Base-by-base conservation (phyloP, 2,888 invertebrate genomes). In the Calameuta filiformis region DNA sequence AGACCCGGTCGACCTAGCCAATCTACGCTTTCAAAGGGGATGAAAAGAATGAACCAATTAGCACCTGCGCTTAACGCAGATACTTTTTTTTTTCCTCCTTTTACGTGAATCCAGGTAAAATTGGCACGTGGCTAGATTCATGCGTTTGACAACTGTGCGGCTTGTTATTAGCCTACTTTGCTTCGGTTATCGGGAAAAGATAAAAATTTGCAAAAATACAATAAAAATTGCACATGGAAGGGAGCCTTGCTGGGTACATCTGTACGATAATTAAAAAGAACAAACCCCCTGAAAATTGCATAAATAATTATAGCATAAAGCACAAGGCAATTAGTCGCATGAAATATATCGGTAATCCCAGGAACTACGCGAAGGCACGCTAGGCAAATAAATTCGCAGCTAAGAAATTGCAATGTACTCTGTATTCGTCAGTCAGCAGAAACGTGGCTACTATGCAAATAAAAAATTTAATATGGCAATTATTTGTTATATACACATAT, bases 31-130 rank as follows among this genome's bases (percentile, higher is more conserved):
- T 34, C 74, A 35, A 56, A 73, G 35, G 35, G 74, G 12, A 30
- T 34, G n/a, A 73, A 73, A 73, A 73, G 74, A 73, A 73, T 33
- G 74, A 35, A 34, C 74, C 74, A 35, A 73, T 73, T 73, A 73
- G 35, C 23, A 34, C 35, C 74, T 35, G 35, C 35, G 35, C 71
- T 33, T 33, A 33, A 33, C 31, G 71, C 40, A 71, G 33, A 6
- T 37, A 37, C 0, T 6, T 30, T 69, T 30, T 0, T 11, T 71
- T 15, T 12, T 1, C 2, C 23, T 23, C 40, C 6, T 56, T 23
- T 56, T 9, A 23, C 6, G 40, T 1, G 23, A 56, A 56, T 56
- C 23, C 40, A 56, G 23, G 23, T 56, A 56, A 56, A 56, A 9
- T 56, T 56, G 40, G 23, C 40, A 56, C 40, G 40, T 56, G 40